Evolutionary conservation across 2,888 invertebrate genomes (phyloP).

Genomic region (Dryocosmus kuriphilus): DNA sequence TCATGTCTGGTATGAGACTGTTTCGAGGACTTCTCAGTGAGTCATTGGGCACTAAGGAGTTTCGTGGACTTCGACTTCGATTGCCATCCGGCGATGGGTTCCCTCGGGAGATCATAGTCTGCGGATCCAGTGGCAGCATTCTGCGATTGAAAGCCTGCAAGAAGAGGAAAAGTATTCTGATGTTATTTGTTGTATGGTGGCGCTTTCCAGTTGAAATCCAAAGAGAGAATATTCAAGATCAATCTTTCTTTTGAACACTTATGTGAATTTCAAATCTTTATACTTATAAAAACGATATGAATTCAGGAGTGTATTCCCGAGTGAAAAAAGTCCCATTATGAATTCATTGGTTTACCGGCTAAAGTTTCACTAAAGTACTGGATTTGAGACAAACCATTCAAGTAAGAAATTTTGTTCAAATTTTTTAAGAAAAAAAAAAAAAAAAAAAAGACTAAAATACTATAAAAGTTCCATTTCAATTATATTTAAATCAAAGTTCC

Average conservation of each 20-base stretch:
- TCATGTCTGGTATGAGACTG: slow-evolving; percentile 81
- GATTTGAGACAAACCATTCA: too few species aligned
- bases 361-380: too few species aligned
- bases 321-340: too few species aligned
- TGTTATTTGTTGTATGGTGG: slow-evolving; percentile 3
- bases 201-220: neutral
- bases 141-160: slow-evolving; percentile 76
- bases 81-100: slow-evolving; percentile 77
- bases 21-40: slow-evolving; percentile 81
- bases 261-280: too few species aligned
- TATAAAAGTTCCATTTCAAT: too few species aligned
- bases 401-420: too few species aligned
- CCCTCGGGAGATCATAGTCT: slow-evolving; percentile 79
- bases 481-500: too few species aligned
- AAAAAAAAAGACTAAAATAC: too few species aligned
- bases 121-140: slow-evolving; percentile 81
- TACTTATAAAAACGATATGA: too few species aligned
- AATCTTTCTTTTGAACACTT: neutral
- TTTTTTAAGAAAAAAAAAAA: too few species aligned
- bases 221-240: neutral
- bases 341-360: too few species aligned
- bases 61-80: slow-evolving; percentile 80
- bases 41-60: slow-evolving; percentile 81
- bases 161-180: neutral
- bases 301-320: too few species aligned